phyloP scores from a whole-genome alignment of 2,113 vertebrate genomes.

The Sebastes schlegelii region DNA sequence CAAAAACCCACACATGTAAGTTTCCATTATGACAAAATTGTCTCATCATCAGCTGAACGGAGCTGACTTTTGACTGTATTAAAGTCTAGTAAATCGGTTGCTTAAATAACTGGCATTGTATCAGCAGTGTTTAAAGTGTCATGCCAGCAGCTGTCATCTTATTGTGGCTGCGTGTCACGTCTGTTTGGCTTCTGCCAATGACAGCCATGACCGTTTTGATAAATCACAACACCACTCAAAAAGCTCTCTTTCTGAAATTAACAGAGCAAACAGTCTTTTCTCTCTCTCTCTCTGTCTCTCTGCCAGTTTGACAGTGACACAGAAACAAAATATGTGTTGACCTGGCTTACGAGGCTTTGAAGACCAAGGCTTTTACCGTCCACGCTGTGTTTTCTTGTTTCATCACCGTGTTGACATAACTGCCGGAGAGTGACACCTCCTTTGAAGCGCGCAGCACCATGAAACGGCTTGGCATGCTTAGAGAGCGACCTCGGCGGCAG shows the following conservation, averaged over 20 bases:
- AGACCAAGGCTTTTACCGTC: slow-evolving; percentile 59
- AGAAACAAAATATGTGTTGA: slow-evolving; percentile 69
- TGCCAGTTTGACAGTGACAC: slow-evolving; percentile 53
- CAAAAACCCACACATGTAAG: slow-evolving; percentile 3
- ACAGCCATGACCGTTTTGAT: slow-evolving; percentile 42
- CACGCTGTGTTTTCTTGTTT: slow-evolving; percentile 69
- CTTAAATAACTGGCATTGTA: slow-evolving; percentile 19
- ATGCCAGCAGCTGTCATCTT: slow-evolving; percentile 37
- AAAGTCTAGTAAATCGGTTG: not conserved
- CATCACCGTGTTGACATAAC: slow-evolving; percentile 74
- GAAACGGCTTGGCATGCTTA: slow-evolving; percentile 51
- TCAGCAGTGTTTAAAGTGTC: slow-evolving; percentile 14
- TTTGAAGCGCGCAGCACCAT: slow-evolving; percentile 68
- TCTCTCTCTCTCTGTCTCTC: slow-evolving; percentile 5
- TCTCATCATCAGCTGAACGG: slow-evolving; percentile 1
- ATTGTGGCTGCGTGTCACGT: slow-evolving; percentile 22
- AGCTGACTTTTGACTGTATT: slow-evolving; percentile 1
- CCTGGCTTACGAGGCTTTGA: slow-evolving; percentile 61
- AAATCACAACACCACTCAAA: slow-evolving; percentile 45
- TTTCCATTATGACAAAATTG: slow-evolving; percentile 3
- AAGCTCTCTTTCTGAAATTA: slow-evolving; percentile 55
- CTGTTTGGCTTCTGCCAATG: slow-evolving; percentile 38
- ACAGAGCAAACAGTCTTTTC: slow-evolving; percentile 49
- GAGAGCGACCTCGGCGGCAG: slow-evolving; percentile 68
- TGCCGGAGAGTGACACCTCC: slow-evolving; percentile 69